phyloP scores from a whole-genome alignment of 2,797 vertebrate species.

The Artibeus lituratus region DNA sequence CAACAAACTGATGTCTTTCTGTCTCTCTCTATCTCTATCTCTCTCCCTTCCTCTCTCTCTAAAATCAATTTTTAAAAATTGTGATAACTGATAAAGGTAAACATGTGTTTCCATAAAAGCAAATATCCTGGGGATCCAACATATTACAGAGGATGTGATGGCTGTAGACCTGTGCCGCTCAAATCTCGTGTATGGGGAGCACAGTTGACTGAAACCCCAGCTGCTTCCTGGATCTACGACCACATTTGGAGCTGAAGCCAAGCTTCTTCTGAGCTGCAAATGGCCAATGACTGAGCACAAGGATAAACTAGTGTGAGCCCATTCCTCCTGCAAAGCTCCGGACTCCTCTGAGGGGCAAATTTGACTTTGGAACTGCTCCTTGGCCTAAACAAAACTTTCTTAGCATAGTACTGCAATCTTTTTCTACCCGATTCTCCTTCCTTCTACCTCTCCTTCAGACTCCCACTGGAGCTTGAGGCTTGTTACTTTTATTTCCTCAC shows the following conservation, averaged over 20 bases:
- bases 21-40: too few species aligned
- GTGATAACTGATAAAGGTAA: background rate
- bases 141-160: background rate
- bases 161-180: accelerated
- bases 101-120: background rate
- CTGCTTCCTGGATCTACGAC: background rate
- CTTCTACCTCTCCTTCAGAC: background rate
- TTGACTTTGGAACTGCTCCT: background rate
- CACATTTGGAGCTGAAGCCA: background rate
- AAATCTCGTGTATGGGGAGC: background rate
- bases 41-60: too few species aligned
- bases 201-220: background rate
- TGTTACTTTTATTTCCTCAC: background rate
- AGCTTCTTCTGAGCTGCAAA: background rate
- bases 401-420: background rate
- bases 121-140: background rate
- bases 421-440: background rate
- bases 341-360: background rate
- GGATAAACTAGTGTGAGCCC: background rate
- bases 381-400: background rate
- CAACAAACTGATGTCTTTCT: too few species aligned
- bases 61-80: too few species aligned
- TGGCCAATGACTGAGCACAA: background rate
- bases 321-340: background rate
- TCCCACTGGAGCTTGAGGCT: background rate